phyloP scores from a whole-genome alignment of 2,888 invertebrate genomes.

The Rotaria macrura region DNA sequence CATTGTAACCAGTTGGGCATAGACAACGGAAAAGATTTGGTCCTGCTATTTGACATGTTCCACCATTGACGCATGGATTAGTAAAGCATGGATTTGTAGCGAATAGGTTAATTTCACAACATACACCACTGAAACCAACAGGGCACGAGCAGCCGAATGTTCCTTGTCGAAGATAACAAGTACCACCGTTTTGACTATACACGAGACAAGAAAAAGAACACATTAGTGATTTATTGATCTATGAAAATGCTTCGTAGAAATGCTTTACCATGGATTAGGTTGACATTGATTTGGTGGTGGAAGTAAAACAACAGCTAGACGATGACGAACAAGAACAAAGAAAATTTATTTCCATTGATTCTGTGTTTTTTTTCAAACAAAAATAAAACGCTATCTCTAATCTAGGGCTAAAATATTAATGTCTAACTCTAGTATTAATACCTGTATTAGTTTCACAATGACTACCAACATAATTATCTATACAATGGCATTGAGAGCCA shows the following conservation, averaged over 20 bases:
- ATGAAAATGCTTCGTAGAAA: no score
- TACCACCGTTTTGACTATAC: conserved; percentile 23
- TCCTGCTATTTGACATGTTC: conserved; percentile 46
- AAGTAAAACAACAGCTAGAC: neutral
- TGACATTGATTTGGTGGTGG: neutral
- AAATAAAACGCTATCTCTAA: neutral
- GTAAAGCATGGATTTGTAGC: conserved; percentile 25
- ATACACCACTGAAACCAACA: conserved; percentile 19
- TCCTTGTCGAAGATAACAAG: conserved; percentile 14
- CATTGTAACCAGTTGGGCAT: conserved; percentile 28
- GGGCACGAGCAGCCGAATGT: conserved; percentile 31
- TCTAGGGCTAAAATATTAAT: neutral
- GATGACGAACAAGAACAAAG: neutral
- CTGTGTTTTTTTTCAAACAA: no score
- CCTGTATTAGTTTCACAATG: neutral
- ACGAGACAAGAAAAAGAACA: no score
- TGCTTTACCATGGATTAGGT: conserved; percentile 7
- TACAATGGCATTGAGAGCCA: neutral
- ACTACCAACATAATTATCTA: neutral
- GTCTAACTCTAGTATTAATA: neutral
- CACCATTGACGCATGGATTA: conserved; percentile 63
- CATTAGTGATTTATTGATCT: no score
- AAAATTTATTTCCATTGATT: no score
- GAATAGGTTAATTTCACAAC: conserved; percentile 14
- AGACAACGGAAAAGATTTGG: neutral